Conservation (phyloP, 2,888 invertebrate genomes). For the Crepidodera aurea region DNA sequence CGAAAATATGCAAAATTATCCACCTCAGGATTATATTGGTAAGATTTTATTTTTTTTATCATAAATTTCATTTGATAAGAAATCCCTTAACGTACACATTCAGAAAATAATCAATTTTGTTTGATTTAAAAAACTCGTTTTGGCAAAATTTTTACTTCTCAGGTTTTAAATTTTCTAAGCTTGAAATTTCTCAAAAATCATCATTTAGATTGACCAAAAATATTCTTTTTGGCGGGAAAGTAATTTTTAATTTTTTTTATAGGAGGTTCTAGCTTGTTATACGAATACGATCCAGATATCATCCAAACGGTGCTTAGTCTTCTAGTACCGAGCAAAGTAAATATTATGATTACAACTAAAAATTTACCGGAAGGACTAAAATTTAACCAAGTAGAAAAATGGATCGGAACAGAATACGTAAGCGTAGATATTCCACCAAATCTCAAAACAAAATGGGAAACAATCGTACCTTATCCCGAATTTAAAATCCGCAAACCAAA, state of each 20-base stretch:
- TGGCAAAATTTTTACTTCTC: no score
- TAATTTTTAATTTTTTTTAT: no score
- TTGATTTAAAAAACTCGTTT: no score
- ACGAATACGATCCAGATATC: conserved; percentile 77
- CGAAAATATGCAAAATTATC: conserved; percentile 82
- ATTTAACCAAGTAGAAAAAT: conserved; percentile 76
- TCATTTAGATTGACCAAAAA: no score
- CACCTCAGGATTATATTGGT: conserved; percentile 80
- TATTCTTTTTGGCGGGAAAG: no score
- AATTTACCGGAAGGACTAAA: conserved; percentile 62
- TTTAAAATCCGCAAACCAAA: conserved; percentile 78
- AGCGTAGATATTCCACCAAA: conserved; percentile 69
- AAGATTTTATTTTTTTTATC: no score
- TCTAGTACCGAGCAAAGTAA: conserved; percentile 72
- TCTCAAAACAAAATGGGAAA: conserved; percentile 72
- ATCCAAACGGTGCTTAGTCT: conserved; percentile 69
- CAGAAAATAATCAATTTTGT: no score
- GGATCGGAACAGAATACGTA: conserved; percentile 85
- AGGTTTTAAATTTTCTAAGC: no score
- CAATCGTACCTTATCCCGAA: conserved; percentile 64
- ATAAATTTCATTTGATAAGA: no score
- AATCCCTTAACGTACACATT: no score
- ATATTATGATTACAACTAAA: conserved; percentile 75
- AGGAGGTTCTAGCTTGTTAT: conserved; percentile 81
- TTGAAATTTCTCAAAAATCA: no score